Evolutionary conservation across 2,797 vertebrate species (phyloP).

Genomic region (Cygnus olor): DNA sequence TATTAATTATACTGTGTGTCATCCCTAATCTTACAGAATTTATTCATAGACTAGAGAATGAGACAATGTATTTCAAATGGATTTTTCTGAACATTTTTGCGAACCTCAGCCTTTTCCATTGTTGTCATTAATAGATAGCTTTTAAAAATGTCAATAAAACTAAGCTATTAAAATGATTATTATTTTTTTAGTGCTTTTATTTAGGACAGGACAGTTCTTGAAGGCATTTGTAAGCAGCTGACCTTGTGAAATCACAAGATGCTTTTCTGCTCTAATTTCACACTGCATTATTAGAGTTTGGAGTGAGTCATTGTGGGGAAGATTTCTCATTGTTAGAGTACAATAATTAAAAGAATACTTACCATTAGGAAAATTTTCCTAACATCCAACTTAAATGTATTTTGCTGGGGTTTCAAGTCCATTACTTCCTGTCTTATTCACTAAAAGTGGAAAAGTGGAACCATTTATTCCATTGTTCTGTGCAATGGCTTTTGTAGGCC

Average conservation of each 20-base stretch:
- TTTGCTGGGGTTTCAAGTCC: neutral
- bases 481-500: neutral
- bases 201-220: neutral
- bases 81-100: conserved; percentile 28
- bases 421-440: neutral
- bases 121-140: neutral
- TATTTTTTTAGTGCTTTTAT: neutral
- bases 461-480: neutral
- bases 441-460: neutral
- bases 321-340: neutral
- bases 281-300: neutral
- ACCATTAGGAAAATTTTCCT: neutral
- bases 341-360: conserved; percentile 11
- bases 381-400: neutral
- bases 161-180: neutral
- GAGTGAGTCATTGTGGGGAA: neutral
- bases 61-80: neutral
- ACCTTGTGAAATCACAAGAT: neutral
- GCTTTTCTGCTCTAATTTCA: neutral
- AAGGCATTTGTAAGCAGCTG: neutral
- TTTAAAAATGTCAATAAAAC: neutral
- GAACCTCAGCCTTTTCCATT: neutral
- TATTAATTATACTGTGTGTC: conserved; percentile 40
- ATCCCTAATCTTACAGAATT: conserved; percentile 22
- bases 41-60: conserved; percentile 16